Evolutionary conservation across 2,888 invertebrate genomes (phyloP), one percentile per base, ranked within the genome.

Genomic region (Drosophila meridionalis): DNA sequence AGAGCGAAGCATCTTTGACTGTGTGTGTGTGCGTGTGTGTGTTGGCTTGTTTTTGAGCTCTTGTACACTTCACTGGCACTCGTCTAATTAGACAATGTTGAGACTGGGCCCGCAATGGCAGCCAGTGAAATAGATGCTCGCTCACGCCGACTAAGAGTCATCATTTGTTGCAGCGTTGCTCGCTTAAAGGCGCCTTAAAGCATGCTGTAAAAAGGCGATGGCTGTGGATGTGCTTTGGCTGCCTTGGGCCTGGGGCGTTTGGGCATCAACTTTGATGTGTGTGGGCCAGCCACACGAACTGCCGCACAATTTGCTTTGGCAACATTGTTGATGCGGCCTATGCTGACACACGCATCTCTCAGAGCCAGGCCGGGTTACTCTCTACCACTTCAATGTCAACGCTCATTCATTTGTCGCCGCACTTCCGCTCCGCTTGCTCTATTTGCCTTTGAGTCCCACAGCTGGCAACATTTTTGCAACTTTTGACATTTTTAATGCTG

Each of bases 401-500:
- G 86, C 68, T 76, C 85, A 84, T 84, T 84, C 90, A 87, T 88
- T 85, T 90, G 81, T 73, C 75, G 74, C 47, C 69, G 50, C 62
- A 67, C 72, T 83, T 79, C 73, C 66, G 65, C 56, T 53, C 50
- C 43, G 28, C 55, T 47, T 55, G 65, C 73, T 72, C 71, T 65
- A 67, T 66, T 74, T 70, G 69, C 80, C 82, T 74, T 79, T 70
- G 58, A 73, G 56, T 68, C 73, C 36, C 70, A 48, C 48, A 67
- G 80, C 73, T 75, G 78, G 88, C 83, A 83, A 86, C 86, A 88
- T 90, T 88, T 90, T 88, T 83, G 83, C 83, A 82, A 90, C 87
- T 75, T 87, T 90, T 89, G 87, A 87, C 89, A 87, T 90, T 90
- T 90, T 86, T 87, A 90, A 90, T 80, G 86, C 90, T 84, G 73